Percentiles rank a stretch among this genome's conserved stretches.
Conservation (phyloP, 1,140 invertebrate species). For the Nasonia vitripennis region DNA sequence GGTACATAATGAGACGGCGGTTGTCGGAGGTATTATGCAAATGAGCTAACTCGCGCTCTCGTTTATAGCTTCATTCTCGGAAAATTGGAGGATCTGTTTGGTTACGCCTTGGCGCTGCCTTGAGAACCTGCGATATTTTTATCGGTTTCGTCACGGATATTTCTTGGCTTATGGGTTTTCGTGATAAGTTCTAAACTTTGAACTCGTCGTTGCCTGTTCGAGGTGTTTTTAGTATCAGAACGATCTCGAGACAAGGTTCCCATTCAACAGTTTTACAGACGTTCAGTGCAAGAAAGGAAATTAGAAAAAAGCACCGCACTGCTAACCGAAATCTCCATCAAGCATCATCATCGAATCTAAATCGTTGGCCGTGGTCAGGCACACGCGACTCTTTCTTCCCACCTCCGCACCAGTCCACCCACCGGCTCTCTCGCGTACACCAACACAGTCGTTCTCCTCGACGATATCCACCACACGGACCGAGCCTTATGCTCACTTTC, state of each 20-base stretch:
- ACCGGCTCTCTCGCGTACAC: neutral
- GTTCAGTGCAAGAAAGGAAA: too few relatives aligned
- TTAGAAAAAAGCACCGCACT: too few relatives aligned
- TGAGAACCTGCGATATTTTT: neutral
- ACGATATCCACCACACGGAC: neutral
- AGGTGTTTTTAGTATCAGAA: too few relatives aligned
- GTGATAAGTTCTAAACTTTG: too few relatives aligned
- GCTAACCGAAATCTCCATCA: too few relatives aligned
- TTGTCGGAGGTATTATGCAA: constrained; percentile 25
- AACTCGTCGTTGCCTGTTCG: too few relatives aligned
- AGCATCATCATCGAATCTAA: neutral
- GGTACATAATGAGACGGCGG: constrained; percentile 34
- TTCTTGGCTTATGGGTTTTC: too few relatives aligned
- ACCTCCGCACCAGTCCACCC: neutral
- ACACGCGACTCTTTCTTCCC: neutral
- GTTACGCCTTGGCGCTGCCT: neutral
- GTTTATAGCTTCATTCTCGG: constrained; percentile 6
- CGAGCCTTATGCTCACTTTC: constrained; percentile 35
- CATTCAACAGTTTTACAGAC: too few relatives aligned
- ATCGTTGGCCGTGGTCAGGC: neutral
- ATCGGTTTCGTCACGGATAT: neutral
- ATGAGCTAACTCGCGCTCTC: constrained; percentile 17
- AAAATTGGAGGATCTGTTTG: neutral
- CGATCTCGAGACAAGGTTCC: too few relatives aligned
- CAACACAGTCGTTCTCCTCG: neutral